These are phyloP conservation scores for Aethina tumida DNA, from an alignment of 1,140 invertebrate species.

Conservation along the genomic window DNA sequence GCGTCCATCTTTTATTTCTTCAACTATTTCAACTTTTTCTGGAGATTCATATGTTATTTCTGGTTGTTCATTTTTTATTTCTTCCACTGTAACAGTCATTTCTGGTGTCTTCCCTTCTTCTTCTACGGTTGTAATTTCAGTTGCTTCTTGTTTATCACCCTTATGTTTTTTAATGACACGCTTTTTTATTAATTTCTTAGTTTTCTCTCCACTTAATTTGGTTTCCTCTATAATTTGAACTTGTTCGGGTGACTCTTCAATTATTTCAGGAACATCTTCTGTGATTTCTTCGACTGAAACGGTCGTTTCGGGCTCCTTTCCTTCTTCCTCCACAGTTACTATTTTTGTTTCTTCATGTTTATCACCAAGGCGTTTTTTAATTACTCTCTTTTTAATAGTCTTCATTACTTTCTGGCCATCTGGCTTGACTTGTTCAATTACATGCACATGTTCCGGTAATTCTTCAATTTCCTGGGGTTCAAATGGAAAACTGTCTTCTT, in stretches of 20 bases:
- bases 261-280: conserved; percentile 23
- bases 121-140: conserved; percentile 28
- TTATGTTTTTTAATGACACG: conserved; percentile 21
- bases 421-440: conserved; percentile 27
- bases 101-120: conserved; percentile 34
- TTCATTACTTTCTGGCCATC: conserved; percentile 27
- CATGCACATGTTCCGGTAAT: conserved; percentile 26
- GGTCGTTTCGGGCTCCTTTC: conserved; percentile 23
- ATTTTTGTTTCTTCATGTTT: conserved; percentile 27
- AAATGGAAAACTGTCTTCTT: conserved; percentile 18
- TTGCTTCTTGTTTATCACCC: conserved; percentile 24
- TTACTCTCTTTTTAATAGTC: conserved; percentile 23
- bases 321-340: conserved; percentile 29
- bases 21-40: conserved; percentile 22
- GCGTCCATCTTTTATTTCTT: conserved; percentile 23
- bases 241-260: conserved; percentile 33
- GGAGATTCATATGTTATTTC: conserved; percentile 16
- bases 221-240: conserved; percentile 35
- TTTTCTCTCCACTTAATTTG: conserved; percentile 32
- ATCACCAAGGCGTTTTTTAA: conserved; percentile 22
- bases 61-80: conserved; percentile 25
- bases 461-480: conserved; percentile 23
- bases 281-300: conserved; percentile 23
- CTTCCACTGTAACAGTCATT: conserved; percentile 23
- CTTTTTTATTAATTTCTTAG: conserved; percentile 25